phyloP scores from a whole-genome alignment of 2,113 vertebrate genomes.

The Mobula birostris region DNA sequence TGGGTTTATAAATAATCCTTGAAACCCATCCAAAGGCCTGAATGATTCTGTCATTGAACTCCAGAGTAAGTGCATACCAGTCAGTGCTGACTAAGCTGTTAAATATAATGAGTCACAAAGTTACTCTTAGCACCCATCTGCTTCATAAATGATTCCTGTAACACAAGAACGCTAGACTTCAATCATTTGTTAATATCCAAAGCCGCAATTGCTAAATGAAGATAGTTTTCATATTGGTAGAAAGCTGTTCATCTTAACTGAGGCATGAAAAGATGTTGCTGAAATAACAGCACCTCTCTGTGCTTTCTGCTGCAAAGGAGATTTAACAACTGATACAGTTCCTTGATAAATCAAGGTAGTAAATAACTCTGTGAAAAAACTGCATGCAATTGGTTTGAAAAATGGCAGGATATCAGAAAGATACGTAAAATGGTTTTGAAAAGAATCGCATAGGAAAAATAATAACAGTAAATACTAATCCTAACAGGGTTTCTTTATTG shows the following conservation, averaged over 20 bases:
- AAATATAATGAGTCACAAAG: constrained; percentile 1
- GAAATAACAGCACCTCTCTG: not conserved
- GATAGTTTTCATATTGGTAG: not conserved
- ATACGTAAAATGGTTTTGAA: not conserved
- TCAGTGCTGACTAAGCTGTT: not conserved
- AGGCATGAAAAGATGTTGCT: not conserved
- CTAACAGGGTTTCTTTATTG: not conserved
- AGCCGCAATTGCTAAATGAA: not conserved
- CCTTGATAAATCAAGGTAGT: not conserved
- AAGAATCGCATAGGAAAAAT: not conserved
- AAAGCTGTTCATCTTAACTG: not conserved
- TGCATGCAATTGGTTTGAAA: not conserved
- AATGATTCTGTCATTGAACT: not conserved
- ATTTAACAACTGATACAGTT: not conserved
- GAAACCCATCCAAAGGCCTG: not conserved
- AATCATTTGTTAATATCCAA: constrained; percentile 11
- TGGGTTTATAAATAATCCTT: not conserved
- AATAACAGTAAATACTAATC: not conserved
- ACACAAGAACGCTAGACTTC: not conserved
- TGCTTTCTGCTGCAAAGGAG: not conserved
- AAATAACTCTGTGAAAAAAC: not conserved
- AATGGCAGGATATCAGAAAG: not conserved
- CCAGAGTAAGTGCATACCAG: not conserved
- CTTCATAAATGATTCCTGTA: not conserved
- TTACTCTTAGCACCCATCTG: not conserved